Evolutionary conservation across 2,888 invertebrate genomes (phyloP).

Genomic region (Sisyra nigra): DNA sequence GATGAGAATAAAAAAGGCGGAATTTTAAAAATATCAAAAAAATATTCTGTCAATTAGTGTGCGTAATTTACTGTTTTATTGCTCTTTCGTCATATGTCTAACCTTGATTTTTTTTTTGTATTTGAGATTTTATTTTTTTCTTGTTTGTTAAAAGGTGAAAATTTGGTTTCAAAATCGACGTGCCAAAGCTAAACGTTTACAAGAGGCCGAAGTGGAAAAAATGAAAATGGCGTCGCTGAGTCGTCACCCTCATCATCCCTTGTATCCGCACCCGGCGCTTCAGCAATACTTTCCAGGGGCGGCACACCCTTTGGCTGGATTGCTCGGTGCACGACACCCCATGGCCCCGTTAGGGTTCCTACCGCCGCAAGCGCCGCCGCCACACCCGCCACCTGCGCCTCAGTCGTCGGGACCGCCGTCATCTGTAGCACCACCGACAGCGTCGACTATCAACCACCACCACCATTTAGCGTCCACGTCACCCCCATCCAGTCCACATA

Average conservation of each 20-base stretch:
- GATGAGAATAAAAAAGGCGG: too few species aligned
- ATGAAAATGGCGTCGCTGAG: constrained; percentile 64
- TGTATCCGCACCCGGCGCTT: constrained; percentile 40
- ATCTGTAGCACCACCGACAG: neutral
- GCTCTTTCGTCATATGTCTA: neutral
- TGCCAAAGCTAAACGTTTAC: constrained; percentile 92
- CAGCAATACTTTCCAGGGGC: constrained; percentile 47
- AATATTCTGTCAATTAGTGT: too few species aligned
- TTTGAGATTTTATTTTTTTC: too few species aligned
- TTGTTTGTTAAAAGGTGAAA: constrained; percentile 46
- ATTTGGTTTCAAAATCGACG: constrained; percentile 92
- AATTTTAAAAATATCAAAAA: too few species aligned
- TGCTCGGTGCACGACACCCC: constrained; percentile 28
- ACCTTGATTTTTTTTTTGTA: neutral
- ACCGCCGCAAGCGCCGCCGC: constrained; percentile 28
- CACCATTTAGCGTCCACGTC: constrained; percentile 4
- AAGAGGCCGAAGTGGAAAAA: constrained; percentile 96
- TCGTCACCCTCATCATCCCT: constrained; percentile 39
- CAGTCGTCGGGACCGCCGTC: constrained; percentile 16
- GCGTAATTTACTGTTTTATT: too few species aligned
- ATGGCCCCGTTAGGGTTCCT: constrained; percentile 26
- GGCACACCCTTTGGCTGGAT: constrained; percentile 35
- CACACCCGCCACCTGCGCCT: constrained; percentile 30
- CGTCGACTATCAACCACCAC: constrained; percentile 2
- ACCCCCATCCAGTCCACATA: constrained; percentile 6